Percentiles rank a stretch among this genome's conserved stretches.
phyloP scores from a whole-genome alignment of 2,113 vertebrate genomes.

The Rhipidura dahli region DNA sequence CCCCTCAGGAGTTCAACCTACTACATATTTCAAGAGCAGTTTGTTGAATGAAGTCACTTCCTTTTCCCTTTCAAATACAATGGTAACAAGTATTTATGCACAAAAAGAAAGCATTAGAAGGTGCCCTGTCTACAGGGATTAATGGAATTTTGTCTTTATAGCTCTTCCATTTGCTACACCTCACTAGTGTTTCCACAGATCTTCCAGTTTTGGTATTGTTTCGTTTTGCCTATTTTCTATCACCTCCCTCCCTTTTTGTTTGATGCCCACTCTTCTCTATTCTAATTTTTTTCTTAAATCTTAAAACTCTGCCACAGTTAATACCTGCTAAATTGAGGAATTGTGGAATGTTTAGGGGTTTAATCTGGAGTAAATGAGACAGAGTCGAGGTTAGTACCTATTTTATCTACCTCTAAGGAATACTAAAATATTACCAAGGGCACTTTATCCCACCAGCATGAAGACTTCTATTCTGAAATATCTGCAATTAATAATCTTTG shows the following conservation, averaged over 20 bases:
- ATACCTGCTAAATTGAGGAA: neutral
- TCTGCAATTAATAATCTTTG: neutral
- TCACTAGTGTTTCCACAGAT: neutral
- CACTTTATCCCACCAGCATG: neutral
- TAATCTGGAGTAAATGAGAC: neutral
- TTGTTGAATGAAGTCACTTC: neutral
- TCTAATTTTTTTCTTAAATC: neutral
- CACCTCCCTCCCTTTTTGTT: neutral
- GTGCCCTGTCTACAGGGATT: neutral
- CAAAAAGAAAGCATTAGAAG: neutral
- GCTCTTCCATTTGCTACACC: neutral
- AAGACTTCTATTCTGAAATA: neutral
- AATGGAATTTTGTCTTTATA: neutral
- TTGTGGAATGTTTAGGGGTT: neutral
- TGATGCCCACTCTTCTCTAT: neutral
- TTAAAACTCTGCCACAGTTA: neutral
- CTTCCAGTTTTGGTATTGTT: neutral
- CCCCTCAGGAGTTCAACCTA: neutral
- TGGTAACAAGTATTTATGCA: neutral
- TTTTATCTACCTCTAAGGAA: neutral
- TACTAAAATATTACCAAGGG: neutral
- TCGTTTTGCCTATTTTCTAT: neutral
- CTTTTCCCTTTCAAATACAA: neutral
- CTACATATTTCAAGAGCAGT: neutral
- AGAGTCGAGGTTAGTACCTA: neutral